Evolutionary conservation across 2,797 vertebrate genomes (phyloP), one percentile per base, ranked within the genome.

Genomic region (Poliocrania exsul): DNA sequence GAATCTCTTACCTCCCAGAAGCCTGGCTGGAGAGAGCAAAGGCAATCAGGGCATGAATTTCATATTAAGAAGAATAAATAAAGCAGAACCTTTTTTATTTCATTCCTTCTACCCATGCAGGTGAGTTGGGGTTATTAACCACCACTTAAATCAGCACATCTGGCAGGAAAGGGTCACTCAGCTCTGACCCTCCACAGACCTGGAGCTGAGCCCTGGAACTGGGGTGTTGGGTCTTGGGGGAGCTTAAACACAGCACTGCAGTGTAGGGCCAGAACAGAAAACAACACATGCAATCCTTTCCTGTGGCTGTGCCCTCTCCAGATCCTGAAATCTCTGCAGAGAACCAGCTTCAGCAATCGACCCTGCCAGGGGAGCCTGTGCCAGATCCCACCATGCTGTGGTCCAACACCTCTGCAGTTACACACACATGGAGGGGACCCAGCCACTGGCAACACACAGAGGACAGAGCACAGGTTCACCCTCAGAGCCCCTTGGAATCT

Each of bases 31-130:
- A 95, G 91, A 95, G 66, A 95, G 47, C 38, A 94, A 83, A 97
- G 96, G 95, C 96, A 95, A 95, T 95, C 93, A 62, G 93, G 86
- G 92, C 71, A 89, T 92, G 95, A 95, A 96, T 96, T 98, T 97
- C 96, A 77, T 71, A 97, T 95, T 95, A 94, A 96, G 97, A 93
- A 89, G 73, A 91, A 96, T 92, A 96, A 96, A 96, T 96, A 96
- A 95, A 94, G 91, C 93, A 92, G 85, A 96, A 53, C 67, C 81
- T 96, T 62, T 92, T 78, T 88, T 92, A 46, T 93, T 93, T 88
- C 46, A 33, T 77, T 88, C 82, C 86, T 80, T 56, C 69, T 69
- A 73, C 91, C 96, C 56, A 4, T 44, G 20, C 93, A 86, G 74
- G 79, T 91, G 74, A 71, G 71, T 28, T 7, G 60, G 51, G 81